Percentiles rank a stretch among this genome's conserved stretches.
These are phyloP conservation scores for Neuroterus valhalla DNA, from an alignment of 1,140 invertebrate species.

Conservation along the genomic window DNA sequence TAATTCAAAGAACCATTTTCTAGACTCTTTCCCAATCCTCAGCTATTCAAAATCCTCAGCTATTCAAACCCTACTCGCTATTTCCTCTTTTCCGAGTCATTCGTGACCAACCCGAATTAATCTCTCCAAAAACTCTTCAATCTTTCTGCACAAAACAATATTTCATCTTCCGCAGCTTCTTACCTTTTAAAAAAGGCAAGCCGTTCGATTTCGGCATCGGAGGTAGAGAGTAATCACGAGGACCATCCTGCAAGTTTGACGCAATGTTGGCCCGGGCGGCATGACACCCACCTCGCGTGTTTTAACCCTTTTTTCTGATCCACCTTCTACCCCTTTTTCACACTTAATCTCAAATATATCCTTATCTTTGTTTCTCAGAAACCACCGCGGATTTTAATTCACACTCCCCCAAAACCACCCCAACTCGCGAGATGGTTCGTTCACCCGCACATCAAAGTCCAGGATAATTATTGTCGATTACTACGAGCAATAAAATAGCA, in stretches of 20 bases:
- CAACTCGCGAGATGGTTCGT: slow-evolving; percentile 34
- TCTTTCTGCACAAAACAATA: neutral
- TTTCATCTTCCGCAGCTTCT: slow-evolving; percentile 40
- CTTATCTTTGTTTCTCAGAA: neutral
- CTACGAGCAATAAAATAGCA: slow-evolving; percentile 1
- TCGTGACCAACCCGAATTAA: neutral
- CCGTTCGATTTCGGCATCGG: slow-evolving; percentile 46
- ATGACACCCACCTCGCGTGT: slow-evolving; percentile 65
- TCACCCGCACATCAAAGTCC: slow-evolving; percentile 16
- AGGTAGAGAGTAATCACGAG: slow-evolving; percentile 49
- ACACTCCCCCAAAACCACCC: slow-evolving; percentile 28
- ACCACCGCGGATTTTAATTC: slow-evolving; percentile 18
- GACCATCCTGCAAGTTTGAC: slow-evolving; percentile 66
- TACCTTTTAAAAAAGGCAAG: slow-evolving; percentile 58
- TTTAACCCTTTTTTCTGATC: slow-evolving; percentile 43
- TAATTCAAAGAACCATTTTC: too few relatives aligned
- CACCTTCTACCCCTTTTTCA: slow-evolving; percentile 48
- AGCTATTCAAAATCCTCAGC: neutral
- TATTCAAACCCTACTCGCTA: neutral
- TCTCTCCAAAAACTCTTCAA: neutral
- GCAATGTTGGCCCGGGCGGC: slow-evolving; percentile 71
- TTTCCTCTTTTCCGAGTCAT: neutral
- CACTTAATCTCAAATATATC: neutral
- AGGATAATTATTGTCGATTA: slow-evolving; percentile 16
- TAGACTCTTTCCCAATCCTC: too few relatives aligned